Percentiles rank a stretch among this genome's conserved stretches.
Evolutionary conservation across 2,113 vertebrate genomes (phyloP).

Genomic region (Leptobrachium leishanense): DNA sequence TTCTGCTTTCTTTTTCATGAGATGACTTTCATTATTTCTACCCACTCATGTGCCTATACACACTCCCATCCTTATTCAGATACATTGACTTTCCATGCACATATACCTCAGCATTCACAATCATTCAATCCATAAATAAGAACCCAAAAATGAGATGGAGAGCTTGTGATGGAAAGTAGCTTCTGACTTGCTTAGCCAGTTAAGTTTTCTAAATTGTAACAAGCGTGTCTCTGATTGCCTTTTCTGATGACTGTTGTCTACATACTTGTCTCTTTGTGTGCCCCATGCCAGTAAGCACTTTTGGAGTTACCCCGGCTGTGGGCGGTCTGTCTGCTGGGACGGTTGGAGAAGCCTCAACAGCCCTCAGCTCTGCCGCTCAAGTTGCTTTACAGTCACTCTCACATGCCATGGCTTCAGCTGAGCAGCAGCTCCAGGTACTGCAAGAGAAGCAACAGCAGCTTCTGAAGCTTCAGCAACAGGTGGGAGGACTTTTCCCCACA

Average conservation of each 20-base stretch:
- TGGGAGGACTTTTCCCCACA: slow-evolving; percentile 78
- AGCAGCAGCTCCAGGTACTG: slow-evolving; percentile 98
- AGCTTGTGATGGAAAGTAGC: too few species aligned
- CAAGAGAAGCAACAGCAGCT: slow-evolving; percentile 99
- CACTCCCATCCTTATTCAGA: too few species aligned
- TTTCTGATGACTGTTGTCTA: not conserved
- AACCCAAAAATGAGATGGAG: too few species aligned
- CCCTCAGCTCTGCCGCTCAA: slow-evolving; percentile 96
- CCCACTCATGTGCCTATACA: too few species aligned
- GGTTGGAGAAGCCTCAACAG: slow-evolving; percentile 94
- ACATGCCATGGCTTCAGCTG: slow-evolving; percentile 98
- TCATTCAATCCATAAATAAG: too few species aligned
- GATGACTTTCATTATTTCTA: too few species aligned
- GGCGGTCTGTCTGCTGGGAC: slow-evolving; percentile 88
- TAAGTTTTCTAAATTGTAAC: too few species aligned
- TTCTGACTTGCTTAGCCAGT: too few species aligned
- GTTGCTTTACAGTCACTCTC: slow-evolving; percentile 98
- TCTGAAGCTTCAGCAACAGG: slow-evolving; percentile 99
- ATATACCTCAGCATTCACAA: too few species aligned
- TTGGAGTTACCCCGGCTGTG: slow-evolving; percentile 92
- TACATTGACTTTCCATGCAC: too few species aligned
- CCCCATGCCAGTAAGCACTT: slow-evolving; percentile 89
- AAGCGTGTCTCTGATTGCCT: too few species aligned
- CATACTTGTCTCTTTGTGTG: slow-evolving; percentile 38
- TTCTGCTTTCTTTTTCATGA: too few species aligned